These are phyloP conservation scores for Zaprionus nigranus DNA, from an alignment of 1,140 invertebrate species.

Conservation along the genomic window DNA sequence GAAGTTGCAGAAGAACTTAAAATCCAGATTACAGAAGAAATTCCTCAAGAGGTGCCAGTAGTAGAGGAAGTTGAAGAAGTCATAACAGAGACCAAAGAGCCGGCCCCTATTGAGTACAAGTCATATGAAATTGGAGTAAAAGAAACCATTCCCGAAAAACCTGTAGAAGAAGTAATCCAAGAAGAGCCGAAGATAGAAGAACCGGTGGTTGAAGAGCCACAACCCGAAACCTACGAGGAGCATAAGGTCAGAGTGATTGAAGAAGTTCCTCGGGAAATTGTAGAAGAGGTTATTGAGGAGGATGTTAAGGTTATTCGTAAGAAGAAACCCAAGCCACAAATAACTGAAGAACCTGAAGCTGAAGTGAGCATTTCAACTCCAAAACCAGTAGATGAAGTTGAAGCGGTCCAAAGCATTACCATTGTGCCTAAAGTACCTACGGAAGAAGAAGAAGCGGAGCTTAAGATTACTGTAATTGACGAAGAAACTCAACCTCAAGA, in stretches of 20 bases:
- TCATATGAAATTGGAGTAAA: slow-evolving; percentile 60
- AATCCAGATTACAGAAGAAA: slow-evolving; percentile 61
- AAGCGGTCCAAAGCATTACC: slow-evolving; percentile 55
- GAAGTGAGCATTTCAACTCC: slow-evolving; percentile 54
- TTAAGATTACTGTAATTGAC: slow-evolving; percentile 70
- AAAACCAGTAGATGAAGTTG: slow-evolving; percentile 65
- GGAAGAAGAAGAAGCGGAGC: slow-evolving; percentile 74
- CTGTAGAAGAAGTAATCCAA: slow-evolving; percentile 11
- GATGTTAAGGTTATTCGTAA: slow-evolving; percentile 67
- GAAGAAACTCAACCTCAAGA: slow-evolving; percentile 61
- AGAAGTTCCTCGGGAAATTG: slow-evolving; percentile 64
- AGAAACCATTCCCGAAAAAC: slow-evolving; percentile 58
- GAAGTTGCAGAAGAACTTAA: slow-evolving; percentile 65
- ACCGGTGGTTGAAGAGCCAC: slow-evolving; percentile 55
- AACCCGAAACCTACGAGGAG: slow-evolving; percentile 57
- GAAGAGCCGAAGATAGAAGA: slow-evolving; percentile 32
- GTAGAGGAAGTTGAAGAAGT: slow-evolving; percentile 59
- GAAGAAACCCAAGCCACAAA: slow-evolving; percentile 66
- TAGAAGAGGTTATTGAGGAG: slow-evolving; percentile 69
- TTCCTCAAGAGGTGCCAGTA: slow-evolving; percentile 55
- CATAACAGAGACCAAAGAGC: slow-evolving; percentile 36
- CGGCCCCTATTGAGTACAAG: slow-evolving; percentile 50
- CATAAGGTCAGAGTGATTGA: slow-evolving; percentile 71
- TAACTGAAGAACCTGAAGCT: slow-evolving; percentile 67
- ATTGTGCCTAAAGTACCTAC: slow-evolving; percentile 72